Evolutionary conservation across 2,888 invertebrate genomes (phyloP), one percentile per base, ranked within the genome.

Genomic region (Melieria crassipennis): DNA sequence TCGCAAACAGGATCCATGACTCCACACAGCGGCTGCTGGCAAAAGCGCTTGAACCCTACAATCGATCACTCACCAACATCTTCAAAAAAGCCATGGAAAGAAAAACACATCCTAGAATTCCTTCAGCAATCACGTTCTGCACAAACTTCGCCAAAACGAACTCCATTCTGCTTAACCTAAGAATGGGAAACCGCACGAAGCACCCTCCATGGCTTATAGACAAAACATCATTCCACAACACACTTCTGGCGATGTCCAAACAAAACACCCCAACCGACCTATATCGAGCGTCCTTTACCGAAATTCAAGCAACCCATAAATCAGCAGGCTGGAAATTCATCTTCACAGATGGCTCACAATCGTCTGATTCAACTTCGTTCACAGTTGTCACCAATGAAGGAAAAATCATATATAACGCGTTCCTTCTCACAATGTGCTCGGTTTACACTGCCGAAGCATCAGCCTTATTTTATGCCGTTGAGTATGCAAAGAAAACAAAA

Each of bases 351-450:
- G 56, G 56, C 56, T n/a, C 13, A 5, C 9, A 56, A 10, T 13
- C 56, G 7, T 1, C 10, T 7, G 56, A 56, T 13, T 56, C 16
- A 7, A 56, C 56, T 30, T 56, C 56, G 10, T 56, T 56, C 56
- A 4, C 56, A 13, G 56, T 56, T n/a, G 56, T 56, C 13, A 56
- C 7, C 7, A 7, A 0, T 30, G 30, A 16, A 13, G 16, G 56
- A n/a, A 30, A 56, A 56, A 13, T 56, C 16, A 56, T 56, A 7
- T 56, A 10, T 10, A 56, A 56, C 56, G 16, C 4, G 42, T 10
- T 56, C 30, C 56, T 56, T 10, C 56, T 30, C 30, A 13, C 56
- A 56, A 56, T 56, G 10, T 56, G 56, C 30, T 56, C 56, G 16
- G 13, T 56, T 7, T 56, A 7, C 30, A 56, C 56, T 30, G 56